phyloP scores from a whole-genome alignment of 2,797 vertebrate species.

The Australoheros facetus region DNA sequence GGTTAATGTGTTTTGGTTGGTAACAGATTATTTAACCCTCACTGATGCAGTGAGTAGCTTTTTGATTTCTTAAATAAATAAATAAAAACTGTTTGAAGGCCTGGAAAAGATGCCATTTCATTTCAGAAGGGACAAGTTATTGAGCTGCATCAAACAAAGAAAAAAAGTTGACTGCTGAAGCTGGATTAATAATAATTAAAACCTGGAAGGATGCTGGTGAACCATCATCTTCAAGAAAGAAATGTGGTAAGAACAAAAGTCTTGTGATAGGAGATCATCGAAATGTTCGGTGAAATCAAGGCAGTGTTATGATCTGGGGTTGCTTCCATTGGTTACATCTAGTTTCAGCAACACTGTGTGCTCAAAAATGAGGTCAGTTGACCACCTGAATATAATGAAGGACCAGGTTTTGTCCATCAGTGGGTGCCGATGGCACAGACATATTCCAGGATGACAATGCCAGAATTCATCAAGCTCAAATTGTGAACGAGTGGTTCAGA shows the following conservation, averaged over 20 bases:
- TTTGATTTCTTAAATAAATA: too few relatives aligned
- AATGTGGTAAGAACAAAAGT: accelerated
- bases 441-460: too few relatives aligned
- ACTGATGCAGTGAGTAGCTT: background rate
- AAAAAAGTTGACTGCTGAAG: background rate
- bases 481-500: too few relatives aligned
- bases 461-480: too few relatives aligned
- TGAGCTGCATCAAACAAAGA: background rate
- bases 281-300: background rate
- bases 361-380: too few relatives aligned
- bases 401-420: too few relatives aligned
- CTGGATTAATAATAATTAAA: background rate
- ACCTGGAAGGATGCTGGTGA: background rate
- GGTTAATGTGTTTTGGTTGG: background rate
- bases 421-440: too few relatives aligned
- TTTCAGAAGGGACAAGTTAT: background rate
- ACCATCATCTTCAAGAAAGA: background rate
- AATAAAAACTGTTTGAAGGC: background rate
- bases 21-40: background rate
- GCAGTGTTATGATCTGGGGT: too few relatives aligned
- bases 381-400: too few relatives aligned
- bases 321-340: too few relatives aligned
- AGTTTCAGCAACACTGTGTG: too few relatives aligned
- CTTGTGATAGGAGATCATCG: background rate
- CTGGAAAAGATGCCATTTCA: background rate